Base-by-base conservation (phyloP, 1,140 invertebrate genomes). In the Pseudomyrmex flavicornis region DNA sequence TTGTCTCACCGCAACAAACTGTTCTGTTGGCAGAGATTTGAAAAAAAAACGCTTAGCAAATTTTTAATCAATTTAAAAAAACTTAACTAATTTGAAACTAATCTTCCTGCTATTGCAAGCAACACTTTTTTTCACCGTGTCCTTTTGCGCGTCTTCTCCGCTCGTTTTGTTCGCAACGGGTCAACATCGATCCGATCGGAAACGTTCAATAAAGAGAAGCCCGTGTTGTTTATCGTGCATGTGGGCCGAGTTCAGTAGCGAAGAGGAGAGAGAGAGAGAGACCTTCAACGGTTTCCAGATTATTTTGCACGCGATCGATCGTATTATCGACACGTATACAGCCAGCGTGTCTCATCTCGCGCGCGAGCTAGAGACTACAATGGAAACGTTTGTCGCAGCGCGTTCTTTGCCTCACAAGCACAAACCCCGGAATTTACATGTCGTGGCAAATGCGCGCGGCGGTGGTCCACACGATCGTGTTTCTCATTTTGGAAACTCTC, bases 291-390 rank as follows among this genome's bases (percentile, higher is more conserved):
- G 44, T 77, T 66, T 50, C 73, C 44, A 65, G 73, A 83, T 83
- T 77, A 77, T 83, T 83, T 52, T 26, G 12, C 46, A 58, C 22
- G 4, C 82, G 44, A 83, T 83, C 82, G 73, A 83, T 83, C 66
- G 52, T 48, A 35, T 13, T 44, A 3, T 52, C 48, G 44, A 59
- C 66, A 72, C 26, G 35, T 35, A 17, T 17, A n/a, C 46, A 35
- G 5, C 5, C 4, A 5, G 35, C 5, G 35, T 35, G 5, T 35
- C 35, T 35, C 35, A 0, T 35, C 35, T 35, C 35, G 4, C 4
- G 35, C 61, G 69, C 35, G 44, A 13, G 22, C 20, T 15, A 10
- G 35, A 26, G 58, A 35, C 54, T 52, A 50, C 77, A 77, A 83
- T 77, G 52, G 62, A 65, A 83, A 66, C 61, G 73, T 77, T 83